A percentile compares a stretch with the other conserved stretches of the same genome.
Evolutionary conservation across 2,888 invertebrate genomes (phyloP).

Genomic region (Agrochola litura): DNA sequence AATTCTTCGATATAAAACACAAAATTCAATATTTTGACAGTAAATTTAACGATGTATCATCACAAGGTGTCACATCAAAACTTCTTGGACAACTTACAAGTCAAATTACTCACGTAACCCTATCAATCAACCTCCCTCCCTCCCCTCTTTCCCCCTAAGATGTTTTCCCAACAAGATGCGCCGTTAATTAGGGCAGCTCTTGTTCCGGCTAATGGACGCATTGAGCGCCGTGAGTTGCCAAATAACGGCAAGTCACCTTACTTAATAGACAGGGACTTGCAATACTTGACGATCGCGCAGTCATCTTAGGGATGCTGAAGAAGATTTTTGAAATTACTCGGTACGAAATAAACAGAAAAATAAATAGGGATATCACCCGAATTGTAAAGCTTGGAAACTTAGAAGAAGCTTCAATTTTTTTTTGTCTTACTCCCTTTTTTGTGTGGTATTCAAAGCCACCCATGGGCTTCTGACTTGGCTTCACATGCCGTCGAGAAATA

Average conservation of each 20-base stretch:
- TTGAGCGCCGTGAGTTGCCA: slow-evolving; percentile 64
- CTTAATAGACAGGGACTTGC: slow-evolving; percentile 68
- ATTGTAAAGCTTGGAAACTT: neutral
- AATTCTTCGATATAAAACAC: neutral
- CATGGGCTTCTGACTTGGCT: too few species aligned
- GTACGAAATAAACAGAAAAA: neutral
- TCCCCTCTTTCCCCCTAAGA: slow-evolving; percentile 22
- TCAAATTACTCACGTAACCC: slow-evolving; percentile 17
- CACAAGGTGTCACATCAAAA: neutral
- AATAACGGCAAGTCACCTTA: slow-evolving; percentile 69
- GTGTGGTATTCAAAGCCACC: too few species aligned
- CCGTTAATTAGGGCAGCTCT: slow-evolving; percentile 73
- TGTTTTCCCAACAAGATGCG: slow-evolving; percentile 52
- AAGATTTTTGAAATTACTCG: neutral
- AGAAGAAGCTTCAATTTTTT: neutral
- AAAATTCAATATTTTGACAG: neutral
- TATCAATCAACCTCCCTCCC: slow-evolving; percentile 36
- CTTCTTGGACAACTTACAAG: neutral
- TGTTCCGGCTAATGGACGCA: slow-evolving; percentile 77
- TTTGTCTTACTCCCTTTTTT: neutral
- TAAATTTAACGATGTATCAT: slow-evolving; percentile 1
- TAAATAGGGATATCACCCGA: neutral
- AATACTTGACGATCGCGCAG: slow-evolving; percentile 54
- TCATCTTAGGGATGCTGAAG: slow-evolving; percentile 29
- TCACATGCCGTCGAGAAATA: too few species aligned